These are phyloP conservation scores for Phoronis australis DNA, from an alignment of 2,888 invertebrate species.

Conservation along the genomic window DNA sequence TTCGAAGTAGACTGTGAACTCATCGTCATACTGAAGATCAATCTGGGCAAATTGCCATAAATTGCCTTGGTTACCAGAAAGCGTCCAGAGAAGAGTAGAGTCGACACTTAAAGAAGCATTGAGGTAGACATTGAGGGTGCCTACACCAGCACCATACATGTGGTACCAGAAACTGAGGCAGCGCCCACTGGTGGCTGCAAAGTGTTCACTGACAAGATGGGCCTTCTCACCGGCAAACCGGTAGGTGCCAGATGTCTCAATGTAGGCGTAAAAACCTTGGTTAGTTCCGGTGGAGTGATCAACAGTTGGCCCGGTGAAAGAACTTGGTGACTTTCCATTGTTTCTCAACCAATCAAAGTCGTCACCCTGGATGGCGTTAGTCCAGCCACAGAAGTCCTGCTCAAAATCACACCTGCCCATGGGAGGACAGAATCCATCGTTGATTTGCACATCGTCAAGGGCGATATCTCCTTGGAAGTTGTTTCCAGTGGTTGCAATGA, in stretches of 20 bases:
- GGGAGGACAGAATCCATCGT: neutral
- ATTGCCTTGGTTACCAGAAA: conserved; percentile 33
- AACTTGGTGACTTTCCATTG: conserved; percentile 19
- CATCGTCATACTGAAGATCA: conserved; percentile 4
- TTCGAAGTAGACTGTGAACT: conserved; percentile 13
- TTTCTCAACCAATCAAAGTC: conserved; percentile 36
- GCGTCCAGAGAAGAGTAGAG: conserved; percentile 19
- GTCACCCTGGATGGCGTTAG: conserved; percentile 24
- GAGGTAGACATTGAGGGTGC: conserved; percentile 30
- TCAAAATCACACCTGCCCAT: conserved; percentile 31
- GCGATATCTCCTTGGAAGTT: conserved; percentile 32
- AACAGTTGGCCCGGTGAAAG: conserved; percentile 24
- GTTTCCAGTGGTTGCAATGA: conserved; percentile 21
- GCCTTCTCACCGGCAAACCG: conserved; percentile 59
- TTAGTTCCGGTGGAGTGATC: conserved; percentile 25
- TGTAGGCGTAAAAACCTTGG: conserved; percentile 37
- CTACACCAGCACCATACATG: conserved; percentile 36
- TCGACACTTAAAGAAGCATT: conserved; percentile 7
- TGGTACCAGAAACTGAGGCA: conserved; percentile 45
- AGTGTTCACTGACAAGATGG: conserved; percentile 54
- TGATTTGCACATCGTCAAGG: conserved; percentile 21
- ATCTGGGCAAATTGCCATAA: conserved; percentile 35
- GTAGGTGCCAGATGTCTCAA: conserved; percentile 44
- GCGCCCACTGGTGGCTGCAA: conserved; percentile 3
- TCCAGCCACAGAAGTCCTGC: conserved; percentile 30